A percentile compares a stretch with the other conserved stretches of the same genome.
phyloP scores from a whole-genome alignment of 1,140 invertebrate genomes.

The Macrobrachium nipponense region DNA sequence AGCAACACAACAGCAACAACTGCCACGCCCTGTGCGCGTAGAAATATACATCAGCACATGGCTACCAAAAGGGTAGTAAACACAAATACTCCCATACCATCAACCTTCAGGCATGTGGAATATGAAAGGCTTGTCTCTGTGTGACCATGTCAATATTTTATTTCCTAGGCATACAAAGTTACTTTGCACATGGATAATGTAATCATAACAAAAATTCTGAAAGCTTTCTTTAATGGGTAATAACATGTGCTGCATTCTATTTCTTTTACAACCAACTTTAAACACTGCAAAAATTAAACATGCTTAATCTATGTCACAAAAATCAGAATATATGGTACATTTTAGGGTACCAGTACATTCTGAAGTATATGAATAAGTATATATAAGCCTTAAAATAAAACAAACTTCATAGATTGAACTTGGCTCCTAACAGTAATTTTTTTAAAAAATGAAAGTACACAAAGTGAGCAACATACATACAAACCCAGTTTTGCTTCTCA shows the following conservation, averaged over 20 bases:
- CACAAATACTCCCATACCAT: constrained; percentile 20
- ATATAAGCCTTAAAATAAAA: constrained; percentile 4
- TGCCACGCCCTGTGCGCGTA: constrained; percentile 54
- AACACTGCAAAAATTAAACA: constrained; percentile 1
- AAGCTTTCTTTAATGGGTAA: neutral
- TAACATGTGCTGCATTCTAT: neutral
- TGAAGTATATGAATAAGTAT: neutral
- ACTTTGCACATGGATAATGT: constrained; percentile 35
- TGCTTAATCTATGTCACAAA: constrained; percentile 12
- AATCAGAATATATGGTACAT: constrained; percentile 2
- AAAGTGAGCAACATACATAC: too few relatives aligned
- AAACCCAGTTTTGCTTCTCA: too few relatives aligned
- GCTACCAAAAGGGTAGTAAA: constrained; percentile 24
- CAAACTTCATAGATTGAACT: neutral
- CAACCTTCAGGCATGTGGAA: constrained; percentile 40
- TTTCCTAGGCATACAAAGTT: constrained; percentile 49
- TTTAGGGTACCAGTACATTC: neutral
- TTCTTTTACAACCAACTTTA: constrained; percentile 6
- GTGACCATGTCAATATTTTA: constrained; percentile 34
- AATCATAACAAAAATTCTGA: constrained; percentile 15
- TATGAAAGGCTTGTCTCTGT: constrained; percentile 36
- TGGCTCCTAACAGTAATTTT: too few relatives aligned
- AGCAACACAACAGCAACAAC: constrained; percentile 55
- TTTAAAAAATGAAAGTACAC: too few relatives aligned
- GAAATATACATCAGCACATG: constrained; percentile 53